Evolutionary conservation across 2,888 invertebrate species (phyloP), one percentile per base, ranked within the genome.

Genomic region (Caenorhabditis becei): DNA sequence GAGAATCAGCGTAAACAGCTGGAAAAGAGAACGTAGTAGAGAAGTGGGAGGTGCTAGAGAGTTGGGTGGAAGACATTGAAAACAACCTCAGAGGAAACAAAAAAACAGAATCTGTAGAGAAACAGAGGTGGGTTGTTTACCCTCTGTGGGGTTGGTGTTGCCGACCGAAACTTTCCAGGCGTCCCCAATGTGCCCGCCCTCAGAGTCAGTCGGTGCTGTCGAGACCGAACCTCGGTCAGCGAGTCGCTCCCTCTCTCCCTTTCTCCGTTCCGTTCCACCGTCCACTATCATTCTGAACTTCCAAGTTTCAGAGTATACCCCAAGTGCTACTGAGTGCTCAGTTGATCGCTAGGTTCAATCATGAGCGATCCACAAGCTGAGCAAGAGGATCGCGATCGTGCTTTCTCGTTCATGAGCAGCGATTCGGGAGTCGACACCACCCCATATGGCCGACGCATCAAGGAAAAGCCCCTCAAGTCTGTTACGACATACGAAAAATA

Each of bases 361-460:
- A 77, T 77, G 77, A 70, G 63, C 53, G 70, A 77, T 69, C 70
- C 69, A 18, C 72, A 65, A 16, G 77, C 51, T 47, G 82, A 82
- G 74, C 67, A 61, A 24, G 74, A 74, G 32, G 77, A 82, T 24
- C 82, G 82, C 58, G 82, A 82, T 61, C 82, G 82, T 41, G 72
- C 82, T 47, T 82, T 47, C 54, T 82, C 82, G 59, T 82, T 82
- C 51, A 72, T 82, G 82, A 82, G 82, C 77, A 82, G 72, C 71
- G 82, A 82, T 63, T 82, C 82, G 18, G 82, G 82, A 37, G 82
- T 82, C 54, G 82, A 82, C 26, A 80, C 80, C 10, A 72, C 72
- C 16, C 54, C 70, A 35, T 67, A 70, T 51, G 67, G 71, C 5
- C 71, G 71, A 7, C 47, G 54, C 2, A 47, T 62, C 23, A 37